phyloP scores from a whole-genome alignment of 2,888 invertebrate species.

The Serrognathus titanus region DNA sequence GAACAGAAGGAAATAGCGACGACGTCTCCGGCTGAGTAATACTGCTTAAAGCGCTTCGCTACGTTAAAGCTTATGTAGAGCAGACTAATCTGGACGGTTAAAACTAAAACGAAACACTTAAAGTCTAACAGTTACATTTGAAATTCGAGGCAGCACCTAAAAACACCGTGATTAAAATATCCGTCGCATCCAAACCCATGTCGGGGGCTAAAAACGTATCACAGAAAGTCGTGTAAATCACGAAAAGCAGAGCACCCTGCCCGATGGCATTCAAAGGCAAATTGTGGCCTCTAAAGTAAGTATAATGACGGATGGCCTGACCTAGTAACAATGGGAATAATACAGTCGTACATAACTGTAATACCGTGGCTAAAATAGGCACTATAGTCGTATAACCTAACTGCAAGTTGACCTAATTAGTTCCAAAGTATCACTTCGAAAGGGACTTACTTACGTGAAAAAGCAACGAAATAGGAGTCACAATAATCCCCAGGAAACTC shows the following conservation, averaged over 20 bases:
- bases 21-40: slow-evolving; percentile 49
- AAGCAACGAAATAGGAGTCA: slow-evolving; percentile 53
- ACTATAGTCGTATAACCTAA: slow-evolving; percentile 54
- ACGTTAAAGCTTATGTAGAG: slow-evolving; percentile 48
- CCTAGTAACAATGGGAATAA: slow-evolving; percentile 53
- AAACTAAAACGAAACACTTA: slow-evolving; percentile 45
- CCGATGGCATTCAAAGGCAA: slow-evolving; percentile 45
- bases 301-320: slow-evolving; percentile 43
- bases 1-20: slow-evolving; percentile 57
- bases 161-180: slow-evolving; percentile 51
- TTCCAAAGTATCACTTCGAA: not conserved
- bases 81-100: slow-evolving; percentile 50
- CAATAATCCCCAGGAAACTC: slow-evolving; percentile 55
- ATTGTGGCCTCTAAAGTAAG: slow-evolving; percentile 35
- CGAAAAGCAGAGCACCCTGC: slow-evolving; percentile 51
- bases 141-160: slow-evolving; percentile 42
- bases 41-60: slow-evolving; percentile 38
- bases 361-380: slow-evolving; percentile 51
- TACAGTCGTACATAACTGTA: slow-evolving; percentile 53
- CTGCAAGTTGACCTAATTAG: slow-evolving; percentile 34
- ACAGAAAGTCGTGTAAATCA: slow-evolving; percentile 60
- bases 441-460: slow-evolving; percentile 52
- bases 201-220: slow-evolving; percentile 56
- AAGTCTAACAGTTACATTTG: not conserved
- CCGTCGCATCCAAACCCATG: slow-evolving; percentile 49